Conservation (phyloP, 2,113 vertebrate genomes). For the Ailuropoda melanoleuca region DNA sequence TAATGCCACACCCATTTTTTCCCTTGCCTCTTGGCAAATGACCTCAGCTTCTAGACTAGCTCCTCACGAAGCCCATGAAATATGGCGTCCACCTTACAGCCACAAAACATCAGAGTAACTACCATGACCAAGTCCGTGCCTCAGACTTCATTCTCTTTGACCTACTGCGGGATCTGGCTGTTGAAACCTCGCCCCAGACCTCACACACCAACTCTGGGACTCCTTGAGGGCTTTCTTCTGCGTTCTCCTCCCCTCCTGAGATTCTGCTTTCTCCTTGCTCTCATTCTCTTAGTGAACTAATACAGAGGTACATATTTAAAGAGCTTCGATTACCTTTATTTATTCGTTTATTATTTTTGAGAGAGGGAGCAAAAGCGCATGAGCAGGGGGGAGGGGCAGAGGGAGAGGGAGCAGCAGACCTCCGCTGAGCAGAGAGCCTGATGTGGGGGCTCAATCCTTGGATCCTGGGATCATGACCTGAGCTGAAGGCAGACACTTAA, state of each 20-base stretch:
- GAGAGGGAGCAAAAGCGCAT: too few relatives aligned
- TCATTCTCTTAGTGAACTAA: neutral
- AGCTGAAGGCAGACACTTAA: neutral
- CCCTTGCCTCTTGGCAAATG: neutral
- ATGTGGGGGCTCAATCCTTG: too few relatives aligned
- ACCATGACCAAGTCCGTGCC: neutral
- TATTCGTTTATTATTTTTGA: neutral
- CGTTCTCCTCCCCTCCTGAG: neutral
- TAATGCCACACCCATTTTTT: neutral
- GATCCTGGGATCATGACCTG: too few relatives aligned
- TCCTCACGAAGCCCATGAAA: neutral
- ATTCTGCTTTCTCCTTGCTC: neutral
- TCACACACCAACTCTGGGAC: neutral
- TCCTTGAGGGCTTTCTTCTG: neutral
- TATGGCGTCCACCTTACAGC: neutral
- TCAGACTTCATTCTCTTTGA: neutral
- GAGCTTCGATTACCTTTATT: neutral
- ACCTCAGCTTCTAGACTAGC: neutral
- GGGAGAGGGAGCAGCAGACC: too few relatives aligned
- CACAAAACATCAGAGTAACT: neutral
- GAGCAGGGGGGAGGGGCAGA: neutral
- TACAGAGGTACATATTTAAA: neutral
- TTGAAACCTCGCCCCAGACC: too few relatives aligned
- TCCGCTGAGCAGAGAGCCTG: neutral
- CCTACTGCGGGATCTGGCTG: neutral